A percentile compares a stretch with the other conserved stretches of the same genome.
phyloP scores from a whole-genome alignment of 2,888 invertebrate species.

The Lampropteryx suffumata region DNA sequence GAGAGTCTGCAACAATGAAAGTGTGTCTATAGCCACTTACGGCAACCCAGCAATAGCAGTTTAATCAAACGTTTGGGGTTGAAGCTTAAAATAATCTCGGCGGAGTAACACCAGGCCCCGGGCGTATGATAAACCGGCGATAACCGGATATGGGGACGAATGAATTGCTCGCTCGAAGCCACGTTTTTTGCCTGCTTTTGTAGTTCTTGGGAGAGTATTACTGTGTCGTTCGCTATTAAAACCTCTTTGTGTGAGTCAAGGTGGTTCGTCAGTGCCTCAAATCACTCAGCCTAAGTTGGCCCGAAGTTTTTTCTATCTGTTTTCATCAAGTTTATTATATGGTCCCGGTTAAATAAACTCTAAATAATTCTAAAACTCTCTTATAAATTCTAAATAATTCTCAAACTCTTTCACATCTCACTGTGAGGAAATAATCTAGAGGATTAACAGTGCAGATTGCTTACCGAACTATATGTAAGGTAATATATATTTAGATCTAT shows the following conservation, averaged over 20 bases:
- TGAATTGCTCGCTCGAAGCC: conserved; percentile 74
- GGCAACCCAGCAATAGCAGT: conserved; percentile 50
- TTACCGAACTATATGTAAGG: no score
- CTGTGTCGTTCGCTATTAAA: background rate
- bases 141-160: conserved; percentile 76
- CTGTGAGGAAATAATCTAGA: no score
- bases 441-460: no score
- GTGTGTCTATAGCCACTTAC: conserved; percentile 23
- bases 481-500: no score
- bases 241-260: no score
- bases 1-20: conserved; percentile 30
- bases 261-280: background rate
- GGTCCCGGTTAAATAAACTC: no score
- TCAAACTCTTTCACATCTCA: no score
- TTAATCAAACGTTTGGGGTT: conserved; percentile 77
- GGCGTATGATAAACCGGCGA: conserved; percentile 78
- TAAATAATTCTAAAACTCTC: no score
- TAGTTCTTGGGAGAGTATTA: conserved; percentile 52
- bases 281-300: no score
- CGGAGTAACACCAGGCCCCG: conserved; percentile 61
- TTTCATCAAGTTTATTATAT: no score
- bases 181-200: conserved; percentile 67
- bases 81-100: conserved; percentile 76
- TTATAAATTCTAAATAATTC: no score
- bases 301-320: no score